Evolutionary conservation across 2,888 invertebrate genomes (phyloP).

Genomic region (Lochmaea capreae): DNA sequence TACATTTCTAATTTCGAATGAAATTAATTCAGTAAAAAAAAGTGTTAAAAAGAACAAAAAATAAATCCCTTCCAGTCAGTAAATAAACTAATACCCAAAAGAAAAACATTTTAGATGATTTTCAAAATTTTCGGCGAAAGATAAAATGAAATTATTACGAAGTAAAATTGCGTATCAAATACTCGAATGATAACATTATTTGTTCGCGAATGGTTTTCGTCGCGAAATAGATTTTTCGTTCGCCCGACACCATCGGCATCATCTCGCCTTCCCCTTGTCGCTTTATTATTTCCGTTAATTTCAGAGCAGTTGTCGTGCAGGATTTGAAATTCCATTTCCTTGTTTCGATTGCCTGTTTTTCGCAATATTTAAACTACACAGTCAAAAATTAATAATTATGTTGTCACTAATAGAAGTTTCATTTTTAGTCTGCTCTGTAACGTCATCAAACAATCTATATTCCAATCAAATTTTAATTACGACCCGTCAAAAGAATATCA

Average conservation of each 20-base stretch:
- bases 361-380: slow-evolving; percentile 24
- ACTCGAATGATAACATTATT: slow-evolving; percentile 34
- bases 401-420: not conserved
- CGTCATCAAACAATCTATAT: too few species aligned
- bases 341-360: slow-evolving; percentile 44
- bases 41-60: not conserved
- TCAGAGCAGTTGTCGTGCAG: slow-evolving; percentile 44
- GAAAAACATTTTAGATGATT: slow-evolving; percentile 25
- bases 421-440: too few species aligned
- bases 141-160: slow-evolving; percentile 24
- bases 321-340: slow-evolving; percentile 50
- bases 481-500: too few species aligned
- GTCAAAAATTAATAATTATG: not conserved
- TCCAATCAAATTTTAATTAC: too few species aligned
- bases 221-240: slow-evolving; percentile 32
- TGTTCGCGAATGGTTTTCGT: slow-evolving; percentile 27
- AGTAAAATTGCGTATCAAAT: slow-evolving; percentile 29
- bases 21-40: too few species aligned
- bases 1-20: too few species aligned
- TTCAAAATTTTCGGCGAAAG: not conserved
- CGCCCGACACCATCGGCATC: slow-evolving; percentile 4
- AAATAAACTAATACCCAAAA: slow-evolving; percentile 7
- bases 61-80: slow-evolving; percentile 11
- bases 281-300: slow-evolving; percentile 52
- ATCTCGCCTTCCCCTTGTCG: slow-evolving; percentile 30